These are phyloP conservation scores for Hozukius guyotensis DNA, from an alignment of 2,797 vertebrate genomes.

Conservation along the genomic window DNA sequence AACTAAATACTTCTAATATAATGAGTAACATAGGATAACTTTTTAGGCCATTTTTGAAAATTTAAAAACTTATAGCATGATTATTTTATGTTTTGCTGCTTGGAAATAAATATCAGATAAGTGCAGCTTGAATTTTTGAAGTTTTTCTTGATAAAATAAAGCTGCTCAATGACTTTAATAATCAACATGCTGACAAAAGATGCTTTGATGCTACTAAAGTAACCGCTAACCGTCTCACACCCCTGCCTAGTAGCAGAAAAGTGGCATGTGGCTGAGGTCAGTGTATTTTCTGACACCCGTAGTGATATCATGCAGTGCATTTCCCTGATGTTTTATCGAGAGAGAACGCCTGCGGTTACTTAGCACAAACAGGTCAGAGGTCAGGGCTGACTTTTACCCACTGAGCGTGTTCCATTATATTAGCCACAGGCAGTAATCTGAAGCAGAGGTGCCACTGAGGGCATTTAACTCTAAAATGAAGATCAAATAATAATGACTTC, in stretches of 20 bases:
- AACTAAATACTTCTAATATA: slow-evolving; percentile 19
- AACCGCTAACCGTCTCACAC: slow-evolving; percentile 17
- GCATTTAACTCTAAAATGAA: slow-evolving; percentile 83
- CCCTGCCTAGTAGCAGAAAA: slow-evolving; percentile 16
- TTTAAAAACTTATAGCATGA: background rate
- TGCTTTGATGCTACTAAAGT: slow-evolving; percentile 7
- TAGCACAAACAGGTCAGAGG: slow-evolving; percentile 91
- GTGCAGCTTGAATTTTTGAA: background rate
- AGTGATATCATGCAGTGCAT: slow-evolving; percentile 59
- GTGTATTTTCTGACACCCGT: slow-evolving; percentile 35
- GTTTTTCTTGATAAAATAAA: background rate
- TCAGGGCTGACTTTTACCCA: slow-evolving; percentile 85
- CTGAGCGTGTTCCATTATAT: slow-evolving; percentile 83
- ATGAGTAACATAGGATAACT: background rate
- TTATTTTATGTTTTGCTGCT: background rate
- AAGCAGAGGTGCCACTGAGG: slow-evolving; percentile 84
- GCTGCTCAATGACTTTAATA: background rate
- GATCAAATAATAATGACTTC: slow-evolving; percentile 79
- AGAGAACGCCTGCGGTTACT: slow-evolving; percentile 87
- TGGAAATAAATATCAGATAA: background rate
- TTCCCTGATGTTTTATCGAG: slow-evolving; percentile 89
- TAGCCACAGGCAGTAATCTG: slow-evolving; percentile 88
- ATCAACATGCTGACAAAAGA: slow-evolving; percentile 6
- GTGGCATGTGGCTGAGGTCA: slow-evolving; percentile 34
- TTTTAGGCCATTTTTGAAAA: background rate